Percentiles rank a stretch among this genome's conserved stretches.
These are phyloP conservation scores for Brachionus rubens DNA, from an alignment of 1,140 invertebrate genomes.

Conservation along the genomic window DNA sequence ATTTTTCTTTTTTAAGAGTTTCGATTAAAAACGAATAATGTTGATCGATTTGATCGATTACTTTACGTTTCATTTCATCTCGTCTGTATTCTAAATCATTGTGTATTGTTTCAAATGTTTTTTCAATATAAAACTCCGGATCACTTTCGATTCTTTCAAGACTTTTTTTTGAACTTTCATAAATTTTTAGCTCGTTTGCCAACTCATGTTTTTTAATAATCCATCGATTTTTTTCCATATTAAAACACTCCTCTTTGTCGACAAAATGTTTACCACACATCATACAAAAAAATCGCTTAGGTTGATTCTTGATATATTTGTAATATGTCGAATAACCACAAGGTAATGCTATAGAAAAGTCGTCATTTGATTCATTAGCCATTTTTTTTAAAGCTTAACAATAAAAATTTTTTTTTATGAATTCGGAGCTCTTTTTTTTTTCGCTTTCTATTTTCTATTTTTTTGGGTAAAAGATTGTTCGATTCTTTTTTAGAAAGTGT, in stretches of 20 bases:
- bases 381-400: too few species aligned
- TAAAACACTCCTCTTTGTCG: not conserved
- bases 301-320: slow-evolving; percentile 3
- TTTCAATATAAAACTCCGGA: slow-evolving; percentile 4
- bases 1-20: not conserved
- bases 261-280: slow-evolving; percentile 14
- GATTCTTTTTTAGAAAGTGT: too few species aligned
- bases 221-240: not conserved
- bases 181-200: not conserved
- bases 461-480: too few species aligned
- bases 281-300: not conserved
- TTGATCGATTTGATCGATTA: not conserved
- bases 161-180: not conserved
- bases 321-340: slow-evolving; percentile 7
- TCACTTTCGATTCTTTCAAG: slow-evolving; percentile 11
- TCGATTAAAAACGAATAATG: not conserved
- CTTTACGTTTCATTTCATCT: not conserved
- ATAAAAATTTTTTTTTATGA: too few species aligned
- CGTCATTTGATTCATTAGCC: not conserved
- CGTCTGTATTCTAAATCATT: not conserved
- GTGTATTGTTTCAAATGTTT: not conserved
- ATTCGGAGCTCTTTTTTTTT: too few species aligned
- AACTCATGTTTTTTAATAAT: slow-evolving; percentile 10
- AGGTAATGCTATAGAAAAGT: slow-evolving; percentile 2
- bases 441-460: too few species aligned